These are phyloP conservation scores for Ephialtes manifestator DNA, from an alignment of 2,888 invertebrate genomes.

Conservation along the genomic window DNA sequence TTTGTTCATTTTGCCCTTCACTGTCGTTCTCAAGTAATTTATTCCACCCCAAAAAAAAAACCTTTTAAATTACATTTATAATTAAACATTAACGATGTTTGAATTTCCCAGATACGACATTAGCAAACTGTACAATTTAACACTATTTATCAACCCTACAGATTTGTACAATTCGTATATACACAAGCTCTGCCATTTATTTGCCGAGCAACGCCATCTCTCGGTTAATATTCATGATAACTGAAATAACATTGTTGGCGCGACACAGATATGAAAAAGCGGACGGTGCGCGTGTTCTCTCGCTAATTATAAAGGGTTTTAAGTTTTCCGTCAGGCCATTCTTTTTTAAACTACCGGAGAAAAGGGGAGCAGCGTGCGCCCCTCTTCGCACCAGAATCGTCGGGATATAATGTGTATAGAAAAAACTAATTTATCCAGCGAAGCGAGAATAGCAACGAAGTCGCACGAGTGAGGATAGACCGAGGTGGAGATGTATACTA, in stretches of 20 bases:
- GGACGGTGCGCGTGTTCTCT: background rate
- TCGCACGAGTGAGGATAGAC: conserved; percentile 39
- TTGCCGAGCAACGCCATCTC: background rate
- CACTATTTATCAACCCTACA: background rate
- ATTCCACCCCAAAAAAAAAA: too few relatives aligned
- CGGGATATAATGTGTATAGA: conserved; percentile 66
- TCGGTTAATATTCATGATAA: conserved; percentile 2
- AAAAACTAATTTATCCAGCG: conserved; percentile 78
- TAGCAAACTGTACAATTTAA: background rate
- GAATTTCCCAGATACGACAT: too few relatives aligned
- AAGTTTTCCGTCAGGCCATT: conserved; percentile 75
- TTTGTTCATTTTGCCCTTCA: too few relatives aligned
- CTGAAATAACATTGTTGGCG: background rate
- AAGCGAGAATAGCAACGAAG: conserved; percentile 56
- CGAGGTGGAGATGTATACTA: conserved; percentile 34
- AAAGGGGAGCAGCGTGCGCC: conserved; percentile 22
- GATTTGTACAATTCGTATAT: too few relatives aligned
- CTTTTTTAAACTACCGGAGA: conserved; percentile 70
- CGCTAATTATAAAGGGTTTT: conserved; percentile 78
- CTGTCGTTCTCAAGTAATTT: too few relatives aligned
- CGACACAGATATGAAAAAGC: conserved; percentile 25
- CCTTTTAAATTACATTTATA: too few relatives aligned
- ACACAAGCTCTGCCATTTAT: background rate
- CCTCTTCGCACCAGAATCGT: conserved; percentile 72
- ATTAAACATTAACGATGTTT: too few relatives aligned